Evolutionary conservation across 2,113 vertebrate genomes (phyloP), one percentile per base, ranked within the genome.

Genomic region (Phyllopteryx taeniolatus): DNA sequence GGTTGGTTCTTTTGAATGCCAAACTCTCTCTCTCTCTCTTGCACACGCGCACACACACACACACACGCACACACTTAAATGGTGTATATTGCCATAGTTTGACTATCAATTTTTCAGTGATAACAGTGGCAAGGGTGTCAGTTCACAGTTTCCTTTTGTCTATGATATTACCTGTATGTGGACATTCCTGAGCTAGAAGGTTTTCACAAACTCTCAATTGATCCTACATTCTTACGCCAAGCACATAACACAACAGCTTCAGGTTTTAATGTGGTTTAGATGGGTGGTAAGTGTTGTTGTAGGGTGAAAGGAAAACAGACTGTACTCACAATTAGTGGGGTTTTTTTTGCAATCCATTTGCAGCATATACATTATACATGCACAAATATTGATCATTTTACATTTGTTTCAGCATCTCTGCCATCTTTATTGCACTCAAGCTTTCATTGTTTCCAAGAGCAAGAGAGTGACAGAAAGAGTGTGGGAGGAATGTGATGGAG

Each of bases 201-300:
- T 54, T 69, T 27, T 69, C 61, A 46, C 20, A 39, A 44, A 69
- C 62, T 51, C 39, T 66, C 71, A 76, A 90, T 88, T 78, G 79
- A 88, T 87, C 9, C 83, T 71, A 76, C 60, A 76, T 84, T 88
- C 87, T 86, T 86, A 89, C 85, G 76, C 83, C 76, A 72, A 81
- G 79, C 83, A 88, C 85, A 87, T 22, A 22, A 56, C 83, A 88
- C 90, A 91, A 86, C 85, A 81, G 84, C 84, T 86, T 89, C 73
- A 77, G 74, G 75, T 86, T 71, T 87, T 73, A 82, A 85, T 72
- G 71, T 76, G 76, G 62, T 74, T 59, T 68, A 57, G 70, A 62
- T 76, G 75, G 62, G 66, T 68, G 65, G 68, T 69, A 75, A 73
- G 68, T 61, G 31, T 8, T 13, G 7, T 60, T 15, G 14, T 8